Conservation (phyloP, 53 echinoderm and acorn worm species). For the Luidia sarsii region DNA sequence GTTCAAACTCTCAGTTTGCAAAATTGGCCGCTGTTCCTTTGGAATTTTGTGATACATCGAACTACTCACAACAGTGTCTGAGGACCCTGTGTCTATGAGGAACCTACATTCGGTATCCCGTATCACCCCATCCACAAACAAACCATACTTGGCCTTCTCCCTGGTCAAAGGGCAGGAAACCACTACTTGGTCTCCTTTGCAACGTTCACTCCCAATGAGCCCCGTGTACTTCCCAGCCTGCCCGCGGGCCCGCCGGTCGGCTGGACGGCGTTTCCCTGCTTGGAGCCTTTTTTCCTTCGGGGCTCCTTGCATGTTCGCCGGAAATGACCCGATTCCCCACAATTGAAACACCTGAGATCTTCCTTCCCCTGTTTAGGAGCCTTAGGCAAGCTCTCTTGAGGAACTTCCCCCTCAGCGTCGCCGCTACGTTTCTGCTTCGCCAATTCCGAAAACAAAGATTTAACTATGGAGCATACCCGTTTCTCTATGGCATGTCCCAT, state of each 20-base stretch:
- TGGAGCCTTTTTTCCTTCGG: neutral
- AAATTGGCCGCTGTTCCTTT: constrained; percentile 15
- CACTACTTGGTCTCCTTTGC: neutral
- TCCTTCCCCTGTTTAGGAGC: neutral
- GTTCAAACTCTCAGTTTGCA: neutral
- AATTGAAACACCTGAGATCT: constrained; percentile 40
- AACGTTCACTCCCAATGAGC: neutral
- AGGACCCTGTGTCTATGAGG: constrained; percentile 61
- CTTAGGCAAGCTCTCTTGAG: neutral
- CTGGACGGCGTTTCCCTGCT: constrained; percentile 9
- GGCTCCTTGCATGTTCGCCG: neutral
- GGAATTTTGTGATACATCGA: constrained; percentile 46
- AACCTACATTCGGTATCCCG: constrained; percentile 16
- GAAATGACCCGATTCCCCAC: constrained; percentile 31
- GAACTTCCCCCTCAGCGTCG: neutral
- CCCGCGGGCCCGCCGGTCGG: constrained; percentile 38
- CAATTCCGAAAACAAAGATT: neutral
- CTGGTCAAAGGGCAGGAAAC: neutral
- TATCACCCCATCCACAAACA: constrained; percentile 54
- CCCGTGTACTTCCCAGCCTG: constrained; percentile 10
- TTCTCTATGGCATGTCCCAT: neutral
- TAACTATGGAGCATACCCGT: neutral
- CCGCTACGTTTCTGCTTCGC: neutral
- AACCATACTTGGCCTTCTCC: constrained; percentile 4
- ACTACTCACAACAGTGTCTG: constrained; percentile 51